phyloP scores from a whole-genome alignment of 2,888 invertebrate genomes.

The Osmoderma eremita region DNA sequence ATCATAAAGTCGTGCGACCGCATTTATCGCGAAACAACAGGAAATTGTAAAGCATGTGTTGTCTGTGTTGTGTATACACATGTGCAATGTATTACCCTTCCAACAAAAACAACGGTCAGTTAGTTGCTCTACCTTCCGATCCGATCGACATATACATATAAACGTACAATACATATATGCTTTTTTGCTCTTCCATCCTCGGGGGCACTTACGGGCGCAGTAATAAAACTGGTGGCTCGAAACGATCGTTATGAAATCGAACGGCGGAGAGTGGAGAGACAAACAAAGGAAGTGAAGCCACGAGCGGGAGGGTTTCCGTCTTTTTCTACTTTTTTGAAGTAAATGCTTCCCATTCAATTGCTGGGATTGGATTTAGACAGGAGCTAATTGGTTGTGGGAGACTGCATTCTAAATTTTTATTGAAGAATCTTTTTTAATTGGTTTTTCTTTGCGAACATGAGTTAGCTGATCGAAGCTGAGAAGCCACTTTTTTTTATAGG shows the following conservation, averaged over 20 bases:
- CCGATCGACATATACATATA: neutral
- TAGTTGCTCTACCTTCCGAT: neutral
- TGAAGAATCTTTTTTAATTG: too few relatives aligned
- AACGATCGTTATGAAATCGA: constrained; percentile 19
- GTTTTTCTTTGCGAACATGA: too few relatives aligned
- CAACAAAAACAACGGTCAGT: constrained; percentile 1
- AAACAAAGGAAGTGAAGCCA: constrained; percentile 2
- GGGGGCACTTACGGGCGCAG: neutral
- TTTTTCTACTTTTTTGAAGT: too few relatives aligned
- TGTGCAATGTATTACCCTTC: neutral
- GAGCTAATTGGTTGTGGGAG: too few relatives aligned
- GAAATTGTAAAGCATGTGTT: constrained; percentile 2
- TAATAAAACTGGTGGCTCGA: constrained; percentile 15
- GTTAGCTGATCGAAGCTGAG: too few relatives aligned
- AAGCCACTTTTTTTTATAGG: too few relatives aligned
- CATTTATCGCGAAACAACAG: neutral
- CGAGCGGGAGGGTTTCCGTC: neutral
- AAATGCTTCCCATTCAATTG: too few relatives aligned
- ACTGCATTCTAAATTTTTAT: too few relatives aligned
- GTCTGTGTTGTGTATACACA: neutral
- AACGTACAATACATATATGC: neutral
- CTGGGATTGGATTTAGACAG: too few relatives aligned
- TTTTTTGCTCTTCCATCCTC: constrained; percentile 15
- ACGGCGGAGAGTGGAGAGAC: neutral
- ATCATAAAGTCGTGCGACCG: constrained; percentile 13